These are phyloP conservation scores for Biston stratarius DNA, from an alignment of 2,888 invertebrate genomes.

Conservation along the genomic window DNA sequence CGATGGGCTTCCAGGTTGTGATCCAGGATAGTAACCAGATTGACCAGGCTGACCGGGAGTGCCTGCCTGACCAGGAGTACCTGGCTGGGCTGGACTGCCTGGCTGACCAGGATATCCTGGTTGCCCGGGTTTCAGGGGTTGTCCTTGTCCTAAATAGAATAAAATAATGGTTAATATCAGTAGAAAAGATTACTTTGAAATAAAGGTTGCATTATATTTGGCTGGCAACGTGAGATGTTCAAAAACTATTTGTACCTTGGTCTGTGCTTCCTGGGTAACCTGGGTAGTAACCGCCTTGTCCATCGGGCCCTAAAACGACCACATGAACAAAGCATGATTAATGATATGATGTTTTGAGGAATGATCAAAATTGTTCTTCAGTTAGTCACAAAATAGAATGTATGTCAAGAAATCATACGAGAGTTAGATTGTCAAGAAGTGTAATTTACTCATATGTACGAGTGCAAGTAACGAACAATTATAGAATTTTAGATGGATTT, in stretches of 20 bases:
- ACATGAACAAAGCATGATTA: constrained; percentile 19
- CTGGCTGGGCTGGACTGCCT: constrained; percentile 35
- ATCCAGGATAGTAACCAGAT: constrained; percentile 38
- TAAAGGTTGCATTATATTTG: no score
- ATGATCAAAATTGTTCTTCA: constrained; percentile 2
- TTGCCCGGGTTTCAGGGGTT: constrained; percentile 30
- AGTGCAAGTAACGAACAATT: no score
- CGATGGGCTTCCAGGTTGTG: constrained; percentile 35
- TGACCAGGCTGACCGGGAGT: constrained; percentile 45
- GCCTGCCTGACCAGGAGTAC: constrained; percentile 49
- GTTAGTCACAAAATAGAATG: constrained; percentile 9
- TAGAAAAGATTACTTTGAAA: no score
- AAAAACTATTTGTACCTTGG: constrained; percentile 7
- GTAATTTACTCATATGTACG: no score
- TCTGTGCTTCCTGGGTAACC: constrained; percentile 56
- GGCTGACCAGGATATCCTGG: constrained; percentile 41
- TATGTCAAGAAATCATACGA: neutral
- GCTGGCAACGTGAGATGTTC: no score
- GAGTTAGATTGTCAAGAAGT: no score
- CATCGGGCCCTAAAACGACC: constrained; percentile 50
- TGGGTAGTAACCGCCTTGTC: constrained; percentile 47
- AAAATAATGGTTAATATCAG: no score
- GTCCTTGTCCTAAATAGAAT: constrained; percentile 9
- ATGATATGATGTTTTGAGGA: constrained; percentile 12
- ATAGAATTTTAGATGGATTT: neutral